Evolutionary conservation across 1,140 invertebrate genomes (phyloP), one percentile per base, ranked within the genome.

Genomic region (Epicauta chinensis): DNA sequence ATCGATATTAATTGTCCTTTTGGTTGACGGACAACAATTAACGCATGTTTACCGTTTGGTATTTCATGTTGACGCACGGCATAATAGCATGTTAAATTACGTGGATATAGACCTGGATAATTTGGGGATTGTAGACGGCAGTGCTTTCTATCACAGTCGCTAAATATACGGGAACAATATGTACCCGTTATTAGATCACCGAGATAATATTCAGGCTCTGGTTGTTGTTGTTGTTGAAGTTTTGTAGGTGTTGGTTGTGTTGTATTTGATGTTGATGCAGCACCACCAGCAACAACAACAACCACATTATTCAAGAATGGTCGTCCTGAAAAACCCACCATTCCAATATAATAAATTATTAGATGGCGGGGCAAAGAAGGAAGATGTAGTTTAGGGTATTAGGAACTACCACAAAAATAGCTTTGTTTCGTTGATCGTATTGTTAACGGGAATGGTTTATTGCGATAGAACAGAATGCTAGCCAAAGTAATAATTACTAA

Each of bases 101-200:
- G 79, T 0, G 91, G 91, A 71, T 93, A 93, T 31, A 93, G 79
- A 37, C 91, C 91, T 6, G 91, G 91, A 71, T 89, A 93, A 75
- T 93, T 93, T 14, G 91, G 91, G 31, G 89, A 92, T 69, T 93
- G 90, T 47, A 93, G 78, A 54, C 87, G 81, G 72, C 90, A 93
- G 42, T 82, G 79, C 72, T 87, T 89, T 67, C 81, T 82, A 75
- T 92, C 87, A 70, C 90, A 93, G 70, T 91, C 86, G 71, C 85
- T 89, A 75, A 89, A 91, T 71, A 90, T 89, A 52, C 89, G 77
- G 14, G 89, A 91, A 73, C 91, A 93, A 73, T 91, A 91, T 40
- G 90, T 91, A 51, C 88, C 88, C 10, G 86, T 81, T 64, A 93
- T 91, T 61, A 91, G 78, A 68, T 92, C 89, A 46, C 89, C 89